phyloP scores from a whole-genome alignment of 2,888 invertebrate genomes.

The Perdita meconis region DNA sequence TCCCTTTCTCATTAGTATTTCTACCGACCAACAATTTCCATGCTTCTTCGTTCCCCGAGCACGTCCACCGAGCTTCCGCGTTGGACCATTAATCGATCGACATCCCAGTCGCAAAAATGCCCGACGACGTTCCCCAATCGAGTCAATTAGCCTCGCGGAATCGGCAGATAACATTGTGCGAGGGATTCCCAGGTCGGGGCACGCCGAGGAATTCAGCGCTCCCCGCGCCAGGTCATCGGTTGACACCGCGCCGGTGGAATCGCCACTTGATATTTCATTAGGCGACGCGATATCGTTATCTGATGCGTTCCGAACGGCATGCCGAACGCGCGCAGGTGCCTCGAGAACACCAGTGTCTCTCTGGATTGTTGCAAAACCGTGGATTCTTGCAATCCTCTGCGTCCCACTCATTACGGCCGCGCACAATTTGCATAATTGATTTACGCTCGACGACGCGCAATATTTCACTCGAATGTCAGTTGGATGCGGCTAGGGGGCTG shows the following conservation, averaged over 20 bases:
- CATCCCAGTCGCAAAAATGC: conserved; percentile 3
- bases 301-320: conserved; percentile 16
- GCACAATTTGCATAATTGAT: conserved; percentile 34
- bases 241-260: background rate
- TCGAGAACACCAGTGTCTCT: conserved; percentile 2
- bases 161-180: background rate
- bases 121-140: background rate
- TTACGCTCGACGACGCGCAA: background rate
- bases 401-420: conserved; percentile 24
- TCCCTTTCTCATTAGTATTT: conserved; percentile 49
- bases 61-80: background rate
- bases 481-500: no score
- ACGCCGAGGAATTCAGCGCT: conserved; percentile 5
- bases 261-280: background rate
- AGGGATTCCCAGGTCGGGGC: background rate
- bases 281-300: conserved; percentile 3
- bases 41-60: conserved; percentile 12
- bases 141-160: conserved; percentile 12
- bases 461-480: conserved; percentile 3
- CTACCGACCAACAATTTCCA: conserved; percentile 16
- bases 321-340: background rate
- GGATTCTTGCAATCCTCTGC: conserved; percentile 27
- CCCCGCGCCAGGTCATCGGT: background rate
- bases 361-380: conserved; percentile 35
- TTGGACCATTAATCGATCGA: conserved; percentile 26